phyloP scores from a whole-genome alignment of 1,140 invertebrate species.

The Prorops nasuta region DNA sequence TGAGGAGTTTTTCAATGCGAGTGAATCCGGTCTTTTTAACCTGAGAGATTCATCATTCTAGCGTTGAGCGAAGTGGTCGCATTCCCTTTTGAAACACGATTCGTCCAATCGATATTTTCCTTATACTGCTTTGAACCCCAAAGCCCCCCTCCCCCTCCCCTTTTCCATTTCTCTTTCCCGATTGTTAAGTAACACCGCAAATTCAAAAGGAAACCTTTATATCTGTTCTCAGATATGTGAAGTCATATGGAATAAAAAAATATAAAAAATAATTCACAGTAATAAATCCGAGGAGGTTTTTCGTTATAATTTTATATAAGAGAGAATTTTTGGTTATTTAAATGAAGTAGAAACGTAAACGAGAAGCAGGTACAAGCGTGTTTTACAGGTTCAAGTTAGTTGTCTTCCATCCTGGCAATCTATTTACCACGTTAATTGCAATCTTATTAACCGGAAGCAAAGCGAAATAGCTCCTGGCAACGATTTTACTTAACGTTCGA shows the following conservation, averaged over 20 bases:
- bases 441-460: constrained; percentile 31
- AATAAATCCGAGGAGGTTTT: too few relatives aligned
- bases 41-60: not conserved
- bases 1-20: not conserved
- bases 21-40: not conserved
- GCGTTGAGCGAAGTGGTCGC: not conserved
- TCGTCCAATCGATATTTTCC: not conserved
- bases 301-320: too few relatives aligned
- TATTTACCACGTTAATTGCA: constrained; percentile 31
- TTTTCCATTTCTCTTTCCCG: not conserved
- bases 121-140: not conserved
- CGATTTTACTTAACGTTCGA: constrained; percentile 15
- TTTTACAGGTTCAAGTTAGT: too few relatives aligned
- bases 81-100: not conserved
- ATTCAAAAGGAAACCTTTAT: too few relatives aligned
- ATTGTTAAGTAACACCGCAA: too few relatives aligned
- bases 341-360: too few relatives aligned
- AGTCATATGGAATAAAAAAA: too few relatives aligned
- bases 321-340: too few relatives aligned
- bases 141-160: not conserved
- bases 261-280: too few relatives aligned
- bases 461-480: constrained; percentile 12
- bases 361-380: too few relatives aligned
- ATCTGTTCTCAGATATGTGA: too few relatives aligned
- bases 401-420: constrained; percentile 16